phyloP scores from a whole-genome alignment of 2,888 invertebrate species.

The Hipparchia semele region DNA sequence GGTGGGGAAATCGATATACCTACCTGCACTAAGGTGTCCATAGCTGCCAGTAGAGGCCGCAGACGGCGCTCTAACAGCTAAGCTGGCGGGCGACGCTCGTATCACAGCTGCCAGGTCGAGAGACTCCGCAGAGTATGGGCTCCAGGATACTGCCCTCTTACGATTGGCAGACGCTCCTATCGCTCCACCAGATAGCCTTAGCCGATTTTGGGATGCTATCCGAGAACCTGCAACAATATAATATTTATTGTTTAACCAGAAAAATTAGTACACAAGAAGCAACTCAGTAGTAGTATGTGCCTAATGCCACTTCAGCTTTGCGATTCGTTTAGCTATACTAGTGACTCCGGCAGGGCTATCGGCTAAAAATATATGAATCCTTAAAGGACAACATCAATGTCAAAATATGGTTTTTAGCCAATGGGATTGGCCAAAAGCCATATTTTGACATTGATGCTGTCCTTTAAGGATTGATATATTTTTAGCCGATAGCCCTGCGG shows the following conservation, averaged over 20 bases:
- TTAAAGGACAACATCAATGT: too few relatives aligned
- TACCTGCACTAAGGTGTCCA: conserved; percentile 97
- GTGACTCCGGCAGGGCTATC: too few relatives aligned
- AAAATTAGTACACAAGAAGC: too few relatives aligned
- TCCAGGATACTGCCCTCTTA: conserved; percentile 96
- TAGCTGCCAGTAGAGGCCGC: conserved; percentile 94
- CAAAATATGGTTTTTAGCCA: too few relatives aligned
- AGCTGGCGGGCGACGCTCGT: conserved; percentile 95
- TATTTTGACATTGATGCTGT: too few relatives aligned
- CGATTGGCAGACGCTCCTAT: conserved; percentile 85
- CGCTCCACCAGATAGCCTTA: conserved; percentile 74
- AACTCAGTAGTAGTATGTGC: too few relatives aligned
- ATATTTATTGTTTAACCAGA: not conserved
- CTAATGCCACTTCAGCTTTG: too few relatives aligned
- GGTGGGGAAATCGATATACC: not conserved
- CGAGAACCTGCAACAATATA: conserved; percentile 66
- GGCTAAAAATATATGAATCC: too few relatives aligned
- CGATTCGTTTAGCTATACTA: too few relatives aligned
- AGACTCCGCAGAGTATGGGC: conserved; percentile 97
- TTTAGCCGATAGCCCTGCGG: too few relatives aligned
- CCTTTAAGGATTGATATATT: too few relatives aligned
- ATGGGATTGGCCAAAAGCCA: too few relatives aligned
- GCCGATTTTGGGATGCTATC: conserved; percentile 76
- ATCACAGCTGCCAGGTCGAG: conserved; percentile 97
- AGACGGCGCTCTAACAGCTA: conserved; percentile 94